phyloP scores from a whole-genome alignment of 1,140 invertebrate species.

The Leptopilina boulardi region DNA sequence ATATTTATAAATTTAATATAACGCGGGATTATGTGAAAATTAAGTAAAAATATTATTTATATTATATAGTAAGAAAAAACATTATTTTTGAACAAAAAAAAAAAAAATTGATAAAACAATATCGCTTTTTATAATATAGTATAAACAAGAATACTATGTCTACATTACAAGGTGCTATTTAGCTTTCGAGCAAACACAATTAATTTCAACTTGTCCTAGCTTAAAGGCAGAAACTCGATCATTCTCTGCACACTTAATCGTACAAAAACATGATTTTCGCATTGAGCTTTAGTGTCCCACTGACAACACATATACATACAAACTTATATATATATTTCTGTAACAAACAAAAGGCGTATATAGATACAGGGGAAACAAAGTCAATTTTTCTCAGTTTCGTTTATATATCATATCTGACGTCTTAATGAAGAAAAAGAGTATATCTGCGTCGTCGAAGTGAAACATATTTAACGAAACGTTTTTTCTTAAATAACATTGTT shows the following conservation, averaged over 20 bases:
- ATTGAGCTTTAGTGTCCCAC: slow-evolving; percentile 5
- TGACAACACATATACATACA: neutral
- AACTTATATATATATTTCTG: too few species aligned
- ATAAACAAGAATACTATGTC: neutral
- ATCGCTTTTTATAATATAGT: neutral
- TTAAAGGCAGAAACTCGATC: neutral
- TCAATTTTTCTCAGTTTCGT: neutral
- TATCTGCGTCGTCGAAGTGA: too few species aligned
- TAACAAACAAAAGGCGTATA: slow-evolving; percentile 4
- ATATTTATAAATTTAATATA: too few species aligned
- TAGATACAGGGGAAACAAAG: neutral
- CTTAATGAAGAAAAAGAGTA: too few species aligned
- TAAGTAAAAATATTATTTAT: too few species aligned
- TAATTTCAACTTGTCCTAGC: slow-evolving; percentile 22
- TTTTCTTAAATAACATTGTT: too few species aligned
- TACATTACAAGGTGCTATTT: neutral
- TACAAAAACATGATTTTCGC: slow-evolving; percentile 10
- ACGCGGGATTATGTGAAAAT: too few species aligned
- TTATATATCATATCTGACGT: neutral
- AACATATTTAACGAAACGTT: too few species aligned
- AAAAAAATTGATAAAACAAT: neutral
- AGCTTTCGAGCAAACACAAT: slow-evolving; percentile 17
- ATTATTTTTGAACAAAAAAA: neutral
- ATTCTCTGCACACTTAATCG: slow-evolving; percentile 12
- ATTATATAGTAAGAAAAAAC: too few species aligned